Conservation (phyloP, 2,113 vertebrate species). For the Oplegnathus fasciatus region DNA sequence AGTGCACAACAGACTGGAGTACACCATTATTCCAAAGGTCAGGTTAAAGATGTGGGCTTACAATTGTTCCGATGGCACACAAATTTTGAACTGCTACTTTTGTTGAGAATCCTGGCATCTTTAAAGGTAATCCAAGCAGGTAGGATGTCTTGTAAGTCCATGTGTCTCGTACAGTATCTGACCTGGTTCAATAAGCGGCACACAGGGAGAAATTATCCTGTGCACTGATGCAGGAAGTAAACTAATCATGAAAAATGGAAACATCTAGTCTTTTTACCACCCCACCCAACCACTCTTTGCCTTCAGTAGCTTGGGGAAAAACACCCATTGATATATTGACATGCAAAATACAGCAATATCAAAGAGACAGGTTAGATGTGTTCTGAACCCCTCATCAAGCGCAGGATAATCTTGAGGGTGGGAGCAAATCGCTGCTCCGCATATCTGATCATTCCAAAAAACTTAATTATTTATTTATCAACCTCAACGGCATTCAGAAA, state of each 20-base stretch:
- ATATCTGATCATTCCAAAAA: slow-evolving; percentile 40
- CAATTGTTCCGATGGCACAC: slow-evolving; percentile 57
- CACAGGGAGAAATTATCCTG: slow-evolving; percentile 16
- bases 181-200: slow-evolving; percentile 48
- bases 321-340: slow-evolving; percentile 68
- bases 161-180: slow-evolving; percentile 31
- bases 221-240: slow-evolving; percentile 41
- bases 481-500: slow-evolving; percentile 29
- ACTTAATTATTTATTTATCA: slow-evolving; percentile 36
- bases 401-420: slow-evolving; percentile 30
- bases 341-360: slow-evolving; percentile 77
- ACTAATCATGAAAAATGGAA: slow-evolving; percentile 41
- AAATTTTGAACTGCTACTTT: slow-evolving; percentile 56
- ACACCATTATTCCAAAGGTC: slow-evolving; percentile 46
- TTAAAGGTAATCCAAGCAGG: slow-evolving; percentile 30
- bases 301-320: slow-evolving; percentile 53
- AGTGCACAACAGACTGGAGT: slow-evolving; percentile 50
- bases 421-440: slow-evolving; percentile 29
- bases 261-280: slow-evolving; percentile 39
- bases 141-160: slow-evolving; percentile 34
- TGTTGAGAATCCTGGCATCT: slow-evolving; percentile 41
- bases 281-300: slow-evolving; percentile 40
- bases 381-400: slow-evolving; percentile 45
- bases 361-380: slow-evolving; percentile 56
- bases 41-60: slow-evolving; percentile 33